Evolutionary conservation across 2,113 vertebrate genomes (phyloP), one percentile per base, ranked within the genome.

Genomic region (Odobenus rosmarus): DNA sequence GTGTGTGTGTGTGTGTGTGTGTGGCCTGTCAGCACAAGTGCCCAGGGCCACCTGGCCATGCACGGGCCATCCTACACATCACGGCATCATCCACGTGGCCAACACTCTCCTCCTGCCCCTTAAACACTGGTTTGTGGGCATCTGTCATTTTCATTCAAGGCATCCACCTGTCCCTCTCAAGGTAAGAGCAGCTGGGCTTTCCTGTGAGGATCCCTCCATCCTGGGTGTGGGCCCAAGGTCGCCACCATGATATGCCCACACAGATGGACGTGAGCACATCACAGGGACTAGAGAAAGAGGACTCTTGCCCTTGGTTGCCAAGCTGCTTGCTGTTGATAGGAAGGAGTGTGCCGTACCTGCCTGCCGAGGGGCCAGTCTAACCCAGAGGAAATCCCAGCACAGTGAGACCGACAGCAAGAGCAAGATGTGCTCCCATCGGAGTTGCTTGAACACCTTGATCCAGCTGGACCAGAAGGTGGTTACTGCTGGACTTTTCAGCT

Each of bases 11-110:
- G 24, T 6, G 24, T 19, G 1, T 19, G 23, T 59, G 26, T 23
- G 5, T 42, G 4, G 11, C 4, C 24, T 15, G 2, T 10, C 24
- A 8, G 19, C 23, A 36, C 1, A 12, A 39, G 33, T 74, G 16
- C 23, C 59, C 49, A 21, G 24, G 77, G 36, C 55, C 24, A 59
- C 72, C 26, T 33, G 0, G 10, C 24, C 1, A 46, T 0, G 67
- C 7, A 12, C 3, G 26, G 18, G 42, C n/a, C n/a, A 53, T 14
- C 33, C 18, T 28, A 15, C 42, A 15, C 19, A 36, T 6, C 33
- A 8, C 7, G 13, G 15, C 33, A 12, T 0, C 10, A 46, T 24
- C 23, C 36, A 14, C 0, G 0, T 23, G 16, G n/a, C 92, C 18
- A 0, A 13, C 23, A 36, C 28, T 15, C 67, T 2, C 33, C 26